Conservation (phyloP, 2,888 invertebrate species). For the Gymnocheta viridis region DNA sequence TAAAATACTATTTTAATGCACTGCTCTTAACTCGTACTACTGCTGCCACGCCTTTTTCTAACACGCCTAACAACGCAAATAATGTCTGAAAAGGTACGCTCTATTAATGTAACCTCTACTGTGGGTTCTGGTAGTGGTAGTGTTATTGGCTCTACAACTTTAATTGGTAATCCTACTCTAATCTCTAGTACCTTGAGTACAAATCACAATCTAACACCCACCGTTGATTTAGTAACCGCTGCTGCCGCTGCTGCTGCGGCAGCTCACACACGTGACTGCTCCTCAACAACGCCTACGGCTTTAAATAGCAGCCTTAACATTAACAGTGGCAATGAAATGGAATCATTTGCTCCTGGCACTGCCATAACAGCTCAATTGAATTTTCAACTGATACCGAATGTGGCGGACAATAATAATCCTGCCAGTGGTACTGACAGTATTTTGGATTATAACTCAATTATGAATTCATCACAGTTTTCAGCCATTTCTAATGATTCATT, state of each 20-base stretch:
- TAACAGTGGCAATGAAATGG: constrained; percentile 71
- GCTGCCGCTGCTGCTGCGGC: constrained; percentile 47
- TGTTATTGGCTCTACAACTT: constrained; percentile 58
- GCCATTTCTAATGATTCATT: constrained; percentile 80
- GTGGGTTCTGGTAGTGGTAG: constrained; percentile 64
- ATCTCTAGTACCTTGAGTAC: constrained; percentile 75
- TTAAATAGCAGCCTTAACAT: constrained; percentile 40
- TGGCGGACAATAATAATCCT: constrained; percentile 46
- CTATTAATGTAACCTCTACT: constrained; percentile 68
- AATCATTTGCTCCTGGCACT: constrained; percentile 72
- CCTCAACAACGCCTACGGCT: constrained; percentile 47
- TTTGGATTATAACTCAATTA: constrained; percentile 79
- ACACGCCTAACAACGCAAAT: constrained; percentile 15
- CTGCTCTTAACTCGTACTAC: constrained; percentile 25
- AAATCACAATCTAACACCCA: constrained; percentile 65
- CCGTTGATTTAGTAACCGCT: constrained; percentile 62
- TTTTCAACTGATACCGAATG: constrained; percentile 77
- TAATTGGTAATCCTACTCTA: constrained; percentile 76
- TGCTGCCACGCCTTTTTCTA: constrained; percentile 48
- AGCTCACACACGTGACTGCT: constrained; percentile 46
- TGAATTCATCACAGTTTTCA: constrained; percentile 82
- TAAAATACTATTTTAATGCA: constrained; percentile 35
- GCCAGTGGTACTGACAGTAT: constrained; percentile 68
- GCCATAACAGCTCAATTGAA: constrained; percentile 77
- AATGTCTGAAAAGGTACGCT: constrained; percentile 79